phyloP scores from a whole-genome alignment of 1,140 invertebrate genomes.

The Uloborus diversus region DNA sequence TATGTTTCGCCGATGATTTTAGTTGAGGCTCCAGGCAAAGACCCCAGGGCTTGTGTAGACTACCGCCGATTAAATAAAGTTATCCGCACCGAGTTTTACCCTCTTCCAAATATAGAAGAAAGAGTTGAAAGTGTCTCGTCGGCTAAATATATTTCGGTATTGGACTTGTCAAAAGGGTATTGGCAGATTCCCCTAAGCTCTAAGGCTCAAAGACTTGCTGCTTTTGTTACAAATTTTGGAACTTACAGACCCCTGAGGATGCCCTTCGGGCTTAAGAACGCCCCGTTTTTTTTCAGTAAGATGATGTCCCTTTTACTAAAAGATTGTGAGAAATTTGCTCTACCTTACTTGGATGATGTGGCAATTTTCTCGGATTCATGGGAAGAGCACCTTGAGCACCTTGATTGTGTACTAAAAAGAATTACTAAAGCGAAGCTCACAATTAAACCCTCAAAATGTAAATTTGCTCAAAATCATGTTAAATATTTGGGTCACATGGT shows the following conservation, averaged over 20 bases:
- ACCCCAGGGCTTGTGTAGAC: too few species aligned
- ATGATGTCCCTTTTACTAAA: neutral
- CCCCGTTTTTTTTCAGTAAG: neutral
- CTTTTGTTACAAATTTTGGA: neutral
- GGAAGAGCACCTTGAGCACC: neutral
- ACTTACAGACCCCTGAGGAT: conserved; percentile 1
- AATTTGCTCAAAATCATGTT: neutral
- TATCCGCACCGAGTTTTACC: too few species aligned
- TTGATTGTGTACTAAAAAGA: neutral
- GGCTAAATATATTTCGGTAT: too few species aligned
- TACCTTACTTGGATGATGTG: conserved; percentile 11
- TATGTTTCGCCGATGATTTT: too few species aligned
- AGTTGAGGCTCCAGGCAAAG: too few species aligned
- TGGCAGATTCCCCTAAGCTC: neutral
- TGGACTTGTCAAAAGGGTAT: too few species aligned
- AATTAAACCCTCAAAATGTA: conserved; percentile 4
- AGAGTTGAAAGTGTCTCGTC: too few species aligned
- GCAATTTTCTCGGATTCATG: neutral
- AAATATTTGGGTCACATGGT: conserved; percentile 3
- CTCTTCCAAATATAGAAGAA: too few species aligned
- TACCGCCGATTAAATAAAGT: too few species aligned
- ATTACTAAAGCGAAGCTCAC: neutral
- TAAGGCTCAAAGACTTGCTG: too few species aligned
- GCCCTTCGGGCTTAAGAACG: conserved; percentile 5
- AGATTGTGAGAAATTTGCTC: neutral